Evolutionary conservation across 2,113 vertebrate species (phyloP), one percentile per base, ranked within the genome.

Genomic region (Apteryx mantelli): DNA sequence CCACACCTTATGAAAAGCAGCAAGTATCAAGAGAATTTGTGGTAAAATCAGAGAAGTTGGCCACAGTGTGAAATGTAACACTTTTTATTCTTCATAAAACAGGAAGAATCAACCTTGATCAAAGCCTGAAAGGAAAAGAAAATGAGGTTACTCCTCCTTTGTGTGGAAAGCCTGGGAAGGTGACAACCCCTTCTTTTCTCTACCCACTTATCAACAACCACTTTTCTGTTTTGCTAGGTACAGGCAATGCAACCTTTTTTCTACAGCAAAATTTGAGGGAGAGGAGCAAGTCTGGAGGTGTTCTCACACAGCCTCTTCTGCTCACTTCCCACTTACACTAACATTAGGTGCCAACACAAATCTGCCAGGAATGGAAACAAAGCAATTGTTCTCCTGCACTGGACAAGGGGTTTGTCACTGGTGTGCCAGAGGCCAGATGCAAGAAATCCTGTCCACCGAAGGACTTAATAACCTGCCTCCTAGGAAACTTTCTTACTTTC

Each of bases 401-500:
- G 1, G 3, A 9, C 16, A 55, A 85, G 13, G 28, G 5, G 7
- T 13, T 10, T 79, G 48, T 7, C 77, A 50, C 8, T 88, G 44
- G 44, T 79, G 25, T 85, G 25, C 30, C 36, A 65, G 21, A 94
- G 9, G 5, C 30, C 58, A 65, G 32, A 9, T 50, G 6, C 36
- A 80, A 70, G 56, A 82, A 86, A 44, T 52, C 19, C 8, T 83
- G 25, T 53, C n/a, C 69, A 76, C 9, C 36, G 66, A 73, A 76
- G 30, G 80, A 83, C 8, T 42, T 53, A 69, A 83, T 87, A 88
- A 88, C 26, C 34, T 94, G 48, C 40, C 58, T 53, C 0, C 1
- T 21, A 74, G 82, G 68, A 96, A 88, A 78, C 7, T 77, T 91
- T 64, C 15, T 78, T 48, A 19, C 11, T 85, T 82, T 91, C 48